phyloP scores from a whole-genome alignment of 2,113 vertebrate genomes.

The Odobenus rosmarus region DNA sequence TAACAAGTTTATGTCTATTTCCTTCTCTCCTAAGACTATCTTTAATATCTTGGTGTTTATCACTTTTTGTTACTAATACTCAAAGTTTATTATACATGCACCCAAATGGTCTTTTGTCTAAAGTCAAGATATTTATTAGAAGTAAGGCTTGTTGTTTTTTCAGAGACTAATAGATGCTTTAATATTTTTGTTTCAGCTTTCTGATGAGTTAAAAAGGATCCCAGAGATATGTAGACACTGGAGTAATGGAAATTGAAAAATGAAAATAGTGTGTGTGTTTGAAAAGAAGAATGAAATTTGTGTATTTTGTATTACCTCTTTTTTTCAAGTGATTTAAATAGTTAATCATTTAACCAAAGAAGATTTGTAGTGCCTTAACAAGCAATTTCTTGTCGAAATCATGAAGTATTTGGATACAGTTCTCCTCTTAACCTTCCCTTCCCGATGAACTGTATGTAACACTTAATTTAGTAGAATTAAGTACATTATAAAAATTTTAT shows the following conservation, averaged over 20 bases:
- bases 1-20: slow-evolving; percentile 35
- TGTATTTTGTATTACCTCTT: slow-evolving; percentile 86
- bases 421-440: slow-evolving; percentile 60
- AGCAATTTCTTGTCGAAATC: slow-evolving; percentile 79
- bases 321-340: slow-evolving; percentile 81
- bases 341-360: slow-evolving; percentile 90
- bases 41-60: slow-evolving; percentile 37
- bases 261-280: slow-evolving; percentile 50
- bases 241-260: slow-evolving; percentile 67
- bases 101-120: slow-evolving; percentile 3
- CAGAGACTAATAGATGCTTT: slow-evolving; percentile 65
- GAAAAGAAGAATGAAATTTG: slow-evolving; percentile 79
- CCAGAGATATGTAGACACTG: slow-evolving; percentile 53
- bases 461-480: slow-evolving; percentile 74
- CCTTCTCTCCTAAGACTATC: slow-evolving; percentile 27
- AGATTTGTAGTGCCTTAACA: slow-evolving; percentile 87
- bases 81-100: slow-evolving; percentile 1
- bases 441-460: slow-evolving; percentile 74
- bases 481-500: slow-evolving; percentile 61
- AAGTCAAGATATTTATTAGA: slow-evolving; percentile 55
- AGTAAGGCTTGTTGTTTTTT: slow-evolving; percentile 46
- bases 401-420: slow-evolving; percentile 80
- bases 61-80: slow-evolving; percentile 33
- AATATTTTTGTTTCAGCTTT: slow-evolving; percentile 89
- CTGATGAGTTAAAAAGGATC: slow-evolving; percentile 91